Percentiles rank a stretch among this genome's conserved stretches.
Evolutionary conservation across 2,888 invertebrate genomes (phyloP).

Genomic region (Epirrhoe tristata): DNA sequence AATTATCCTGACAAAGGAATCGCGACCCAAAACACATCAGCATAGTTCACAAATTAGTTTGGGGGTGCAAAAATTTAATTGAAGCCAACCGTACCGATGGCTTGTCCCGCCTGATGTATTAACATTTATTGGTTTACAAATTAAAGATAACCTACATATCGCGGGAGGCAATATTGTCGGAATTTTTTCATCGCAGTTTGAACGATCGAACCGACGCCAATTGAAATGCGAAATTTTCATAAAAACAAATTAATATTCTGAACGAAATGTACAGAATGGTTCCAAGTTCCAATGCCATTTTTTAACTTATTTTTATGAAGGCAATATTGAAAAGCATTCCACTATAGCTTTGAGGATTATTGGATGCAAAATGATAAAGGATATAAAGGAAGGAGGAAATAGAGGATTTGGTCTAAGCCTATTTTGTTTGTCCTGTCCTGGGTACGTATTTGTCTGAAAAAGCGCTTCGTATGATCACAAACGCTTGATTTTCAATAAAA

Average conservation of each 20-base stretch:
- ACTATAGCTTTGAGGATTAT: not conserved
- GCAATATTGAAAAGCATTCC: constrained; percentile 1
- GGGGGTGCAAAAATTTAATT: constrained; percentile 75
- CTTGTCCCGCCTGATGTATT: constrained; percentile 75
- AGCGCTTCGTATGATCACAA: no score
- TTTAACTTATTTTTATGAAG: not conserved
- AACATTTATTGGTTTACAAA: constrained; percentile 84
- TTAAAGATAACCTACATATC: constrained; percentile 76
- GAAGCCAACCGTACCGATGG: constrained; percentile 60
- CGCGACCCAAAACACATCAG: constrained; percentile 61
- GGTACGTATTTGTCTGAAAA: no score
- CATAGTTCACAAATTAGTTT: constrained; percentile 82
- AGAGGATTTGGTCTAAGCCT: not conserved
- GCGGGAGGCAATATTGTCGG: constrained; percentile 61
- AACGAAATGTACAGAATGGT: constrained; percentile 22
- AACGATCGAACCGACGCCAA: constrained; percentile 48
- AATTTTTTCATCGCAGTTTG: constrained; percentile 46
- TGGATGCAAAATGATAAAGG: no score
- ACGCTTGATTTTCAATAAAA: no score
- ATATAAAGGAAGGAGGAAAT: not conserved
- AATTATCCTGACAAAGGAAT: constrained; percentile 66
- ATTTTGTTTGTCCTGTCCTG: no score
- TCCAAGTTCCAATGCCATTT: not conserved
- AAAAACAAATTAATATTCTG: constrained; percentile 38
- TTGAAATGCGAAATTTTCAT: constrained; percentile 42